Conservation (phyloP, 2,113 vertebrate genomes). For the Sorex fumeus region DNA sequence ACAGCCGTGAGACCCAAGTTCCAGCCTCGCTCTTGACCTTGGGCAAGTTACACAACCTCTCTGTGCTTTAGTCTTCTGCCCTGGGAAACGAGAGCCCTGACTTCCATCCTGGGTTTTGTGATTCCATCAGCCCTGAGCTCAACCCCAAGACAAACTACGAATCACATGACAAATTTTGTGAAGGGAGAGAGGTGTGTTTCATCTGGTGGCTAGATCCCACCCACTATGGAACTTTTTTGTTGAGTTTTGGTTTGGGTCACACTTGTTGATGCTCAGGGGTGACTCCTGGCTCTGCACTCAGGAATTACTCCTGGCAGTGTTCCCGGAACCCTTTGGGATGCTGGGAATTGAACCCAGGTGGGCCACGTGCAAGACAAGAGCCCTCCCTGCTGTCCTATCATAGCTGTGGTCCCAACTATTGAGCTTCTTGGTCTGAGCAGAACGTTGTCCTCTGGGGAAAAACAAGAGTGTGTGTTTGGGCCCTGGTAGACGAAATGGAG, state of each 20-base stretch:
- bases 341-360: too few species aligned
- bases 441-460: background rate
- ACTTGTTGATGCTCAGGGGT: background rate
- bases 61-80: constrained; percentile 12
- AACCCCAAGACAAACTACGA: too few species aligned
- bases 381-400: too few species aligned
- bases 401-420: background rate
- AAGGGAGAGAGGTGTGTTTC: background rate
- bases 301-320: too few species aligned
- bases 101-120: too few species aligned
- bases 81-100: background rate
- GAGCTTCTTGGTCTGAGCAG: background rate
- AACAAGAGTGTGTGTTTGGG: background rate
- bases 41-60: background rate
- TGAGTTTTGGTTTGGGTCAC: background rate
- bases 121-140: too few species aligned
- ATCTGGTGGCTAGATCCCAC: background rate
- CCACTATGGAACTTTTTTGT: background rate
- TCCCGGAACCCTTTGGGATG: too few species aligned
- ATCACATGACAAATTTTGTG: too few species aligned
- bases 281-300: background rate
- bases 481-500: background rate
- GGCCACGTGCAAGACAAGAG: too few species aligned
- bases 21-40: background rate
- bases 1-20: background rate